A percentile compares a stretch with the other conserved stretches of the same genome.
phyloP scores from a whole-genome alignment of 92 coral and sea anemone genomes.

The Zoanthus sansibaricus region DNA sequence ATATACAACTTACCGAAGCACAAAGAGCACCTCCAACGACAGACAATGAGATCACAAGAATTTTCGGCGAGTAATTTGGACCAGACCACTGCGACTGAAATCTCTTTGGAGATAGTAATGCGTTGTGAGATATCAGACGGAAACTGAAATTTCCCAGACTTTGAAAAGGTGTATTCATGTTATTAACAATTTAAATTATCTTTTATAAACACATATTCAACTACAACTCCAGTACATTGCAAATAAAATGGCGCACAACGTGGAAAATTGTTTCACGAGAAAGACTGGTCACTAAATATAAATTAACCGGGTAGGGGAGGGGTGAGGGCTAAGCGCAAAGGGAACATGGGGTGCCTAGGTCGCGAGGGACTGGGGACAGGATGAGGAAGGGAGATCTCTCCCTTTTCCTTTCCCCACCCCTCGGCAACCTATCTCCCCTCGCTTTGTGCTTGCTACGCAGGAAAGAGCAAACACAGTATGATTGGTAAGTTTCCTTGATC shows the following conservation, averaged over 20 bases:
- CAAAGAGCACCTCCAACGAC: constrained; percentile 50
- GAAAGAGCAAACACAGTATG: too few species aligned
- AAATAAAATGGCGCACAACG: background rate
- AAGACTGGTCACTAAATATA: background rate
- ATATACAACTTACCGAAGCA: constrained; percentile 43
- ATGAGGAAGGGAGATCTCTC: too few species aligned
- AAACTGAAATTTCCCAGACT: background rate
- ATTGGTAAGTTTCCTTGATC: too few species aligned
- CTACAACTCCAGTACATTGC: background rate
- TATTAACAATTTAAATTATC: too few species aligned
- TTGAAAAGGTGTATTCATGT: constrained; percentile 28
- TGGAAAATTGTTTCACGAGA: background rate
- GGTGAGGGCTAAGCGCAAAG: too few species aligned
- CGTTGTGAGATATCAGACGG: background rate
- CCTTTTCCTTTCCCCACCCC: too few species aligned
- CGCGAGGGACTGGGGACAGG: too few species aligned
- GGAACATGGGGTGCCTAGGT: too few species aligned
- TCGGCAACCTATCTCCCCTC: too few species aligned
- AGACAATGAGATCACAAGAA: constrained; percentile 49
- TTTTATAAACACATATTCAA: background rate
- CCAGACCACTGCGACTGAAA: constrained; percentile 54
- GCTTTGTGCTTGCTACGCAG: too few species aligned
- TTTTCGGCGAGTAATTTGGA: constrained; percentile 61
- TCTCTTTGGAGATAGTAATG: background rate
- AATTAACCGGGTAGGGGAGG: background rate